Evolutionary conservation across 2,797 vertebrate species (phyloP), one percentile per base, ranked within the genome.

Genomic region (Lindbergichthys nudifrons): DNA sequence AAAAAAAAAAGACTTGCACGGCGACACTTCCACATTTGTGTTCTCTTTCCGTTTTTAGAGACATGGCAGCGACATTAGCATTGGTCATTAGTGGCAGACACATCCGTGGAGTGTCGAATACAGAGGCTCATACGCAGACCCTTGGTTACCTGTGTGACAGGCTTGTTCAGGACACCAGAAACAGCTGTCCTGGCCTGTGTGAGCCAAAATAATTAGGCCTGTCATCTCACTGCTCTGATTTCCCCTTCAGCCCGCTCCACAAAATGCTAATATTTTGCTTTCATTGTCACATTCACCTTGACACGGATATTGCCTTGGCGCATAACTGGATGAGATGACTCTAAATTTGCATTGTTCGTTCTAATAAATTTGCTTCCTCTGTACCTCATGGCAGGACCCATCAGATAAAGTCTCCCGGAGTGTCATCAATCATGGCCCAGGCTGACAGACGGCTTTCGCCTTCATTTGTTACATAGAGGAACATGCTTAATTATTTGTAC

Each of bases 401-500:
- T 99, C 98, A 99, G 97, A 99, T 98, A 98, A 97, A 98, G 96
- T 97, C 97, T 97, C 96, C 96, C 95, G 80, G 96, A 97, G 96
- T 97, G 97, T 98, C 98, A 99, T 99, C 98, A 98, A 99, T 99
- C 98, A 99, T 95, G 90, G 92, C 93, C 91, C 69, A 51, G 81
- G 92, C 91, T 98, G 98, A 99, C 97, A 98, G 98, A 97, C 96
- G 97, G 96, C 96, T 96, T 97, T 98, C 94, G 96, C 97, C 97
- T 99, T 98, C 97, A 98, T 99, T 99, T 99, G 97, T 99, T 98
- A 98, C 96, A 97, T 97, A 96, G 91, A 96, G 96, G 97, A 97
- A 99, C 97, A 99, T 95, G 97, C 97, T 99, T 99, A 99, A 99
- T 99, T 99, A 99, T 99, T 99, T 99, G 98, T 99, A 98, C 97